A percentile compares a stretch with the other conserved stretches of the same genome.
Conservation (phyloP, 2,797 vertebrate genomes). For the Parauchenoglanis ngamensis region DNA sequence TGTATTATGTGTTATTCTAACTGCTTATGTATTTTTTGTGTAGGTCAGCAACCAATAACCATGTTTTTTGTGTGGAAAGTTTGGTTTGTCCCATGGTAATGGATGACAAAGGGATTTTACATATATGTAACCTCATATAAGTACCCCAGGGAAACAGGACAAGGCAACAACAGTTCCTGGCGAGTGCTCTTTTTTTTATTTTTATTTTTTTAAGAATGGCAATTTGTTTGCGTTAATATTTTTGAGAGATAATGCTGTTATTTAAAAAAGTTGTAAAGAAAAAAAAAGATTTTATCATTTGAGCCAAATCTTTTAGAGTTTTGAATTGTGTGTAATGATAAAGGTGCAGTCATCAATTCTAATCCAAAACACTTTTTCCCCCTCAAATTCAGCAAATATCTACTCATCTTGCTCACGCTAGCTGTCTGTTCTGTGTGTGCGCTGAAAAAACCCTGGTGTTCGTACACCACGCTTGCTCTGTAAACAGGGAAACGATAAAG, state of each 20-base stretch:
- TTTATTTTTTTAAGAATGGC: not conserved
- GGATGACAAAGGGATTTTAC: conserved; percentile 3
- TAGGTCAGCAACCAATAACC: not conserved
- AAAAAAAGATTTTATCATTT: not conserved
- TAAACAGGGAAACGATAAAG: too few species aligned
- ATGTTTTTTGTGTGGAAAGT: not conserved
- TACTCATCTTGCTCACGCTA: too few species aligned
- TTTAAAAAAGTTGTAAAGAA: not conserved
- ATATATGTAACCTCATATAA: not conserved
- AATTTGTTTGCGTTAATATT: not conserved
- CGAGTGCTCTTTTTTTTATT: not conserved
- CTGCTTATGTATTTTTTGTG: not conserved
- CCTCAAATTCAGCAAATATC: too few species aligned
- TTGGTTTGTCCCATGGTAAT: not conserved
- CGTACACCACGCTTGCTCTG: too few species aligned
- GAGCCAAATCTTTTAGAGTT: too few species aligned
- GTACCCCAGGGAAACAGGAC: not conserved
- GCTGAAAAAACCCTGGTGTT: too few species aligned
- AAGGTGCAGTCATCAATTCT: too few species aligned
- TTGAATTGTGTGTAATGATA: not conserved
- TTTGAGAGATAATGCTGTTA: not conserved
- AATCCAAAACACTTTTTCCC: too few species aligned
- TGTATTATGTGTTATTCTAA: not conserved
- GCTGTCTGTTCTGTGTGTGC: too few species aligned
- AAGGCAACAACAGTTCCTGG: not conserved